These are phyloP conservation scores for Torymus texanus DNA, from an alignment of 2,888 invertebrate species.

Conservation along the genomic window DNA sequence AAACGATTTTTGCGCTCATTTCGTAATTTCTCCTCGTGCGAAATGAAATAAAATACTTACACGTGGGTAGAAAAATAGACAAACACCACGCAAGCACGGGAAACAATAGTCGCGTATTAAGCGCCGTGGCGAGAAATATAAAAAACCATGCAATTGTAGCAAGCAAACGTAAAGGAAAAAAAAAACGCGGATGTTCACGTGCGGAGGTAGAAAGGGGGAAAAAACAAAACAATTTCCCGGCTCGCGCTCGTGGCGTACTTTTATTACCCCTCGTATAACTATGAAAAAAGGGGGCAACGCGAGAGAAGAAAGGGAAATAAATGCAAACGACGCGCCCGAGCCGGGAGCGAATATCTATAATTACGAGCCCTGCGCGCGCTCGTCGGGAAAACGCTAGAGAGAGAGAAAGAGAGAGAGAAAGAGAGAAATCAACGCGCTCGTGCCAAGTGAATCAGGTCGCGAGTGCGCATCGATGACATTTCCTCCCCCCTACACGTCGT, in stretches of 20 bases:
- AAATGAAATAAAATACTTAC: conserved; percentile 29
- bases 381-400: not conserved
- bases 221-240: conserved; percentile 40
- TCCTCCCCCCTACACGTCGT: not conserved
- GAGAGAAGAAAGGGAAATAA: conserved; percentile 10
- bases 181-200: not conserved
- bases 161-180: conserved; percentile 5
- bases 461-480: conserved; percentile 24
- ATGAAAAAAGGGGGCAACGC: conserved; percentile 23
- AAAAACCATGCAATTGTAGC: not conserved
- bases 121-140: not conserved
- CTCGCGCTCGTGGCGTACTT: conserved; percentile 22
- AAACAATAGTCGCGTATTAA: conserved; percentile 39
- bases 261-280: conserved; percentile 40
- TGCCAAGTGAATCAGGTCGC: conserved; percentile 19
- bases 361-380: conserved; percentile 9
- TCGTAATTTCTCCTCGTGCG: conserved; percentile 15
- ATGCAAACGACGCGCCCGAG: not conserved
- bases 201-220: not conserved
- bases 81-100: not conserved
- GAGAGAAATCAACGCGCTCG: not conserved
- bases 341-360: conserved; percentile 47
- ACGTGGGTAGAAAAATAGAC: not conserved
- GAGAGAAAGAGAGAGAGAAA: conserved; percentile 20
- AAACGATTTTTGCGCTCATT: conserved; percentile 31